These are phyloP conservation scores for Cataglyphis albicans DNA, from an alignment of 2,888 invertebrate genomes.

Conservation along the genomic window DNA sequence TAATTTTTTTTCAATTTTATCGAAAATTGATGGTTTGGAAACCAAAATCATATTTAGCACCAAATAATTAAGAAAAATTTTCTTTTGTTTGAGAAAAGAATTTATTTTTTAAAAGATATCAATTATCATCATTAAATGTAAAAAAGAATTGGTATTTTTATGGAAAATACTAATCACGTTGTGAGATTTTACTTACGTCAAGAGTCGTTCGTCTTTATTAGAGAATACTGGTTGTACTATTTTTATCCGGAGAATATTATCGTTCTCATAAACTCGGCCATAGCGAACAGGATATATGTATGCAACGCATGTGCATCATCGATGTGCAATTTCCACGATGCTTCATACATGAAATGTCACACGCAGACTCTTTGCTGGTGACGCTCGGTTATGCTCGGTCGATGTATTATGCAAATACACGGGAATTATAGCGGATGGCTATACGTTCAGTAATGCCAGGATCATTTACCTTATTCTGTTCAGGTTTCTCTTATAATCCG, in stretches of 20 bases:
- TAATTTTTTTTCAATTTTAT: too few species aligned
- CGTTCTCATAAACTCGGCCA: neutral
- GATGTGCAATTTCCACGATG: neutral
- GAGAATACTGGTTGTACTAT: neutral
- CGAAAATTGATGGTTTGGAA: too few species aligned
- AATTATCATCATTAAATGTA: neutral
- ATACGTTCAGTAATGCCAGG: neutral
- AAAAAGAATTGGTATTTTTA: neutral
- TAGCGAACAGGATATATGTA: neutral
- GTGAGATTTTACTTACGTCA: neutral
- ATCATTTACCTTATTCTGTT: constrained; percentile 33
- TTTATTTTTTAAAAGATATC: neutral
- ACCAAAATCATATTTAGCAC: too few species aligned
- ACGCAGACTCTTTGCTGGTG: constrained; percentile 1
- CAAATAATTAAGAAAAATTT: too few species aligned
- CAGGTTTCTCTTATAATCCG: neutral
- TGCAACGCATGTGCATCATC: neutral
- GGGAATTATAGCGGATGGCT: neutral
- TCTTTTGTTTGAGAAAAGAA: too few species aligned
- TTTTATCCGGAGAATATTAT: neutral
- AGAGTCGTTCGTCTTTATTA: neutral
- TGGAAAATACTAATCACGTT: neutral
- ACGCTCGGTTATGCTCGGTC: neutral
- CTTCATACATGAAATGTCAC: constrained; percentile 38
- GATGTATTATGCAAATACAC: constrained; percentile 37